Conservation (phyloP, 1,140 invertebrate species). For the Penaeus indicus region DNA sequence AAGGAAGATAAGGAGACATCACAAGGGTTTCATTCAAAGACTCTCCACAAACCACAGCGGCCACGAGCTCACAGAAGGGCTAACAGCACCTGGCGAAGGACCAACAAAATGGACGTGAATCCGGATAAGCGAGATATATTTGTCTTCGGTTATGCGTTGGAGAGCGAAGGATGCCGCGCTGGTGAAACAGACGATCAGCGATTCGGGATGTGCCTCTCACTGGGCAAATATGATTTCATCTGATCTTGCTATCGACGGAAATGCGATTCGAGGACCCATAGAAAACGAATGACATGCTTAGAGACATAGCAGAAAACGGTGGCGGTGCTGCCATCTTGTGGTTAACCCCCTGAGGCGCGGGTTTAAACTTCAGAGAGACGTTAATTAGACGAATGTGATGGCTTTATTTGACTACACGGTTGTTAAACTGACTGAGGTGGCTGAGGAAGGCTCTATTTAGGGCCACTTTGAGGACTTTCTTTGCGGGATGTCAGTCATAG, state of each 20-base stretch:
- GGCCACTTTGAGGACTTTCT: conserved; percentile 62
- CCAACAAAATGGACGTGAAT: neutral
- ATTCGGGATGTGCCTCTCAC: neutral
- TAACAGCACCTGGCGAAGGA: conserved; percentile 17
- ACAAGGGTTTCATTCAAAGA: conserved; percentile 13
- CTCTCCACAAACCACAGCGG: conserved; percentile 24
- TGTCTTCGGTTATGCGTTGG: neutral
- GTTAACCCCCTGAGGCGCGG: conserved; percentile 48
- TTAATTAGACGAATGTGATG: conserved; percentile 63
- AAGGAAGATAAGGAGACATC: conserved; percentile 5
- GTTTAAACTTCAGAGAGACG: conserved; percentile 46
- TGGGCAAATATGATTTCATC: neutral
- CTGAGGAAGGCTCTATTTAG: conserved; percentile 60
- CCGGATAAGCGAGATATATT: neutral
- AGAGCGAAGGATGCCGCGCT: no score
- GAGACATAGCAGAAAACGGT: conserved; percentile 2
- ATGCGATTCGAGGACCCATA: neutral
- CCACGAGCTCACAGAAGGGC: neutral
- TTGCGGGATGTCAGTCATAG: conserved; percentile 58
- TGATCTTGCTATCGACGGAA: neutral
- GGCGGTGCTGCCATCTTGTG: conserved; percentile 54
- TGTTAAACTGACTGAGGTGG: conserved; percentile 62
- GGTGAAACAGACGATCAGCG: no score
- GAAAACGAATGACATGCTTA: neutral
- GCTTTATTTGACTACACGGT: conserved; percentile 63